Base-by-base conservation (phyloP, 1,140 invertebrate species). In the Bicyclus anynana region DNA sequence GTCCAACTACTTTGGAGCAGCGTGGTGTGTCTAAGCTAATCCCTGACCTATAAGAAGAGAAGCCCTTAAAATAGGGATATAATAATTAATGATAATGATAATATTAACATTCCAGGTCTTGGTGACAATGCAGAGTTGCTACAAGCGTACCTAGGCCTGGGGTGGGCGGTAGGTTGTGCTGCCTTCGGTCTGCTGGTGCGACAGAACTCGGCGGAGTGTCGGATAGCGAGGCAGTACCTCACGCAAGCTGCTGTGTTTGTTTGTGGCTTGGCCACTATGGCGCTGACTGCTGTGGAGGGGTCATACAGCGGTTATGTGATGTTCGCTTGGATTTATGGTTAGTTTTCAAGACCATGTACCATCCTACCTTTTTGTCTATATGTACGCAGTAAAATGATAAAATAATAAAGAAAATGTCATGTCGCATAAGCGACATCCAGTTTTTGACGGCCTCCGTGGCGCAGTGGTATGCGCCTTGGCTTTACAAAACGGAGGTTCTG, bases 181-280 rank as follows among this genome's bases (percentile, higher is more conserved):
- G 92, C 93, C 0, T 96, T 97, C 74, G 96, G 96, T 13, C 90
- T 95, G 48, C 89, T 97, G 20, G 94, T 97, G 0, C 92, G 97
- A 2, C 93, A 94, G 72, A 95, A 95, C 68, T 95, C 92, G 40
- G 92, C 93, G 9, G 95, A 97, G 73, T 97, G 96, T 76, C 90
- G 94, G 40, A 96, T 97, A 44, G 95, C 94, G 0, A 87, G 95
- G 17, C 95, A 97, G 76, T 97, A 97, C 79, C 90, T 97, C 0
- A 95, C 94, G 46, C 93, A 94, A 82, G 94, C 92, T 1, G 93
- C 93, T 3, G 92, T 93, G 12, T 95, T 94, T 69, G 93, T 95
- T 81, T 95, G 94, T 84, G 95, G 91, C n/a, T 86, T 94, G 6
- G 94, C 94, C 14, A 94, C 96, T 7, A 89, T 97, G 65, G 93